Evolutionary conservation across 2,888 invertebrate species (phyloP), one percentile per base, ranked within the genome.

Genomic region (Seira musarum): DNA sequence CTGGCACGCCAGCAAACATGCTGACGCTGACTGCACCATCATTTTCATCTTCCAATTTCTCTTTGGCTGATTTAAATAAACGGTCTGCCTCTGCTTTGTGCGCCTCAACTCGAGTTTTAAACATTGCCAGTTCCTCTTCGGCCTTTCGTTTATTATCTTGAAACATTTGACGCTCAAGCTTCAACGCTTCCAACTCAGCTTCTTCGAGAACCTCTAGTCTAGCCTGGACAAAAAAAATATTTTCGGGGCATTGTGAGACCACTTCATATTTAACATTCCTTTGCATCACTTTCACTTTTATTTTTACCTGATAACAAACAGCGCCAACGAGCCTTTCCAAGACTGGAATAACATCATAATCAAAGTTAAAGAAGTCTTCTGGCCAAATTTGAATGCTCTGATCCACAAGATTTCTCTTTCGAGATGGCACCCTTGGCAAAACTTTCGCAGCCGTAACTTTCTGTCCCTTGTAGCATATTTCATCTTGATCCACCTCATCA

Each of bases 121-220:
- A 66, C 63, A 81, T 81, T 13, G 65, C 49, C 30, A 83, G 60
- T 22, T 80, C 73, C 19, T 76, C 21, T 57, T 75, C 76, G 22
- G 82, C 83, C 21, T 75, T 70, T 21, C 75, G 67, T 15, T 80
- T 75, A 5, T 64, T 65, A 22, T 82, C 77, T 46, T 82, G 81
- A 69, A 81, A 83, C 1, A 60, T 67, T 15, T 81, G 35, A 30
- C 83, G 82, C 53, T 85, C 83, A 22, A 78, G 67, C 53, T 69
- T 67, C 5, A 82, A 65, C 15, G 84, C 78, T 61, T 76, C 67
- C 10, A 83, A 67, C 53, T 85, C 85, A 17, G 82, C 81, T 70
- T 85, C 85, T 63, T 85, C 83, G 72, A 85, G 80, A 2, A 81
- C 72, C 63, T 85, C 85, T n/a, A 83, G 10, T 2, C 82, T 74